A percentile compares a stretch with the other conserved stretches of the same genome.
phyloP scores from a whole-genome alignment of 1,140 invertebrate species.

The Pogonomyrmex californicus region DNA sequence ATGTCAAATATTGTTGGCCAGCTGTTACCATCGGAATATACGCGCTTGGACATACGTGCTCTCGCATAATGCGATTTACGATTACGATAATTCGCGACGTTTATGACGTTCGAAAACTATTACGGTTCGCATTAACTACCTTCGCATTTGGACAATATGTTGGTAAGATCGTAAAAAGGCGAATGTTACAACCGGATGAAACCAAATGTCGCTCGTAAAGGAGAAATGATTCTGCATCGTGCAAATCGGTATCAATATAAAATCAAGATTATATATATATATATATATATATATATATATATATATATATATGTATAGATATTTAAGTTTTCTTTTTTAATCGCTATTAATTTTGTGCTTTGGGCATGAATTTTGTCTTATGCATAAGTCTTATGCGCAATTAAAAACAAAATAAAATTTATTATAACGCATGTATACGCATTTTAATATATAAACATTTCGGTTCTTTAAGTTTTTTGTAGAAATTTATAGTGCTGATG shows the following conservation, averaged over 20 bases:
- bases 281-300: too few relatives aligned
- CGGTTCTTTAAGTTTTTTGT: background rate
- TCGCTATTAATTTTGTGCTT: background rate
- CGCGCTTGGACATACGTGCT: background rate
- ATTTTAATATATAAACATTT: too few relatives aligned
- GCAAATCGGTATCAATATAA: slow-evolving; percentile 5
- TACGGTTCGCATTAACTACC: slow-evolving; percentile 35
- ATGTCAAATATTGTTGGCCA: slow-evolving; percentile 42
- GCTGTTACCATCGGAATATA: slow-evolving; percentile 48
- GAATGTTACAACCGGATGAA: slow-evolving; percentile 37
- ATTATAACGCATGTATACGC: background rate
- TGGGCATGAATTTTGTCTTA: background rate
- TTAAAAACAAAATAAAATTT: background rate
- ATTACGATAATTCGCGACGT: slow-evolving; percentile 63
- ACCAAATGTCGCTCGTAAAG: slow-evolving; percentile 39
- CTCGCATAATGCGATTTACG: slow-evolving; percentile 54
- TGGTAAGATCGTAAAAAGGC: slow-evolving; percentile 37
- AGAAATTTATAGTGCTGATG: slow-evolving; percentile 1
- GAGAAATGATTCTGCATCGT: slow-evolving; percentile 10
- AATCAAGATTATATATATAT: slow-evolving; percentile 37
- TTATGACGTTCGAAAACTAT: slow-evolving; percentile 54
- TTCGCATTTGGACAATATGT: background rate
- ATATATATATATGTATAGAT: too few relatives aligned
- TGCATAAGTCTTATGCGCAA: background rate
- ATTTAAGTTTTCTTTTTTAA: background rate